Evolutionary conservation across 2,797 vertebrate genomes (phyloP), one percentile per base, ranked within the genome.

Genomic region (Lepilemur septentrionalis): DNA sequence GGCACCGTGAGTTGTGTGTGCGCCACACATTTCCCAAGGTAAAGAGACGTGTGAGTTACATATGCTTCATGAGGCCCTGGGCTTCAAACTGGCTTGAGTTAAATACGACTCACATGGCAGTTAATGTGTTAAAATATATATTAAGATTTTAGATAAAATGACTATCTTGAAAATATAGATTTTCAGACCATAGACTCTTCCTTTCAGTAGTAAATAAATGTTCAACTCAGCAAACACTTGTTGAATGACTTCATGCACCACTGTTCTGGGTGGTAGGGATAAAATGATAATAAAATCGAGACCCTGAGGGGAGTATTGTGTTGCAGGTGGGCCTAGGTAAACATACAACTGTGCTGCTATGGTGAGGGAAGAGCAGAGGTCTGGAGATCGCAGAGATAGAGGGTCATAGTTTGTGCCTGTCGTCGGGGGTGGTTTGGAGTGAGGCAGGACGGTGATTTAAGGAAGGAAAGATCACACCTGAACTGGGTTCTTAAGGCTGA

Each of bases 291-390:
- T 80, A 38, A 41, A 17, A 38, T 12, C 0, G 7, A 15, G 28
- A 3, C 5, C 23, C 5, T 32, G 35, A 50, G 52, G 59, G 28
- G 41, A 25, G 32, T 4, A 0, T 20, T 30, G 83, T 30, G 23
- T 65, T 41, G 41, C 43, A 4, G 41, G 12, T 20, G 41, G 35
- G 8, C 41, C 15, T 0, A 7, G 57, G 57, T 25, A 38, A 57
- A 38, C 41, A 1, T 15, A 0, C 4, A 20, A 28, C 46, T 72
- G 22, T 59, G 41, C 4, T 43, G 0, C 10, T 35, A 0, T 9
- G 1, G 18, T 61, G 43, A 82, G 59, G 20, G 8, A 28, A 30
- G 72, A 65, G n/a, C 61, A 93, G 55, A 46, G 57, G 8, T 38
- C 0, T 28, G 55, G 35, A 63, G 41, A 50, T 4, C 6, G 7